A percentile compares a stretch with the other conserved stretches of the same genome.
Evolutionary conservation across 2,888 invertebrate species (phyloP).

Genomic region (Rhimphoctona megacephalus): DNA sequence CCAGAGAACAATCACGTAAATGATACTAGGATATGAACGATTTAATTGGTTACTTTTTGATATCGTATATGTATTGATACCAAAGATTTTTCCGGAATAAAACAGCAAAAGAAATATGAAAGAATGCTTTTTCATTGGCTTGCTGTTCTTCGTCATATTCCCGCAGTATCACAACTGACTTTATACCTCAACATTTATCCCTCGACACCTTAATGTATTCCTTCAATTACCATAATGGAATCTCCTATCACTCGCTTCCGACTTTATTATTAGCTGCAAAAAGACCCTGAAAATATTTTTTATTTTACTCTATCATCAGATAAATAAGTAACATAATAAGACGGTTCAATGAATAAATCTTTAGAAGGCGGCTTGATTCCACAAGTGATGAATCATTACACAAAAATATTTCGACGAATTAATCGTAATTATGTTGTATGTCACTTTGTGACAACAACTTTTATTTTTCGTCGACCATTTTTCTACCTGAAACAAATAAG

Average conservation of each 20-base stretch:
- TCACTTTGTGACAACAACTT: too few relatives aligned
- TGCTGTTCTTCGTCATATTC: constrained; percentile 22
- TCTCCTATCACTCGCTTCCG: not conserved
- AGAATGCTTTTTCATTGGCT: not conserved
- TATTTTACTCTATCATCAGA: too few relatives aligned
- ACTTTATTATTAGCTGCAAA: not conserved
- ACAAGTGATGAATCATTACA: too few relatives aligned
- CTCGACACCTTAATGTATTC: not conserved
- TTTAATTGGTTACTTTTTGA: constrained; percentile 15
- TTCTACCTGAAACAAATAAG: too few relatives aligned
- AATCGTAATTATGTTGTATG: too few relatives aligned
- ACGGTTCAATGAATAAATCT: too few relatives aligned
- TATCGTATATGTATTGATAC: constrained; percentile 18
- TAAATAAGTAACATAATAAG: too few relatives aligned
- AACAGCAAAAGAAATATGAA: not conserved
- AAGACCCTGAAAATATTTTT: too few relatives aligned
- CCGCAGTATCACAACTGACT: constrained; percentile 16
- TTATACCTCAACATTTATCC: not conserved
- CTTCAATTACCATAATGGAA: constrained; percentile 10
- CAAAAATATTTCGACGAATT: too few relatives aligned
- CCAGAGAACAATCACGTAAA: constrained; percentile 18
- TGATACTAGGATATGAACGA: constrained; percentile 30
- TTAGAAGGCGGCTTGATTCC: too few relatives aligned
- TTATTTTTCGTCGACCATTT: too few relatives aligned
- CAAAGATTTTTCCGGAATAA: constrained; percentile 21